Evolutionary conservation across 2,797 vertebrate genomes (phyloP), one percentile per base, ranked within the genome.

Genomic region (Lutjanus argentimaculatus): DNA sequence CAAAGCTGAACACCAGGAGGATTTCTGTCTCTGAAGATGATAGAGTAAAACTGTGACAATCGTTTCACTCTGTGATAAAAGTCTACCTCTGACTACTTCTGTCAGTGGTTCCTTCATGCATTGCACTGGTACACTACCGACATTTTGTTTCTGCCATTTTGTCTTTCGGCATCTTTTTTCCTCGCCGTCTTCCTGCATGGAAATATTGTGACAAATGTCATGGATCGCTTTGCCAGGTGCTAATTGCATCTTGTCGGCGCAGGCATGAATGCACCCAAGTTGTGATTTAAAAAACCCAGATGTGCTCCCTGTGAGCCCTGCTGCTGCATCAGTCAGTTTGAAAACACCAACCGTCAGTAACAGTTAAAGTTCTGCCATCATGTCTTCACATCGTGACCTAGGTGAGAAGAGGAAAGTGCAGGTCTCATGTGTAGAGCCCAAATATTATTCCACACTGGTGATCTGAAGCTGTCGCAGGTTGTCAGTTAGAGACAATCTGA

Each of bases 81-180:
- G 22, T 69, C 64, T 30, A 30, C 51, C 36, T 58, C 58, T 61
- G 30, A 42, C 59, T 51, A 6, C 58, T 51, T 67, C 63, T 61
- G 53, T 58, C 49, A 30, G 21, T n/a, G 15, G 59, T 21, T 67
- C 62, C 61, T 61, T 72, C 15, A 14, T 52, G 25, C 21, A 14
- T 58, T 53, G 64, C 51, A 55, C 30, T 46, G 48, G 8, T 55
- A 19, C 62, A 51, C 21, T 62, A 72, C 57, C 65, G 77, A 59
- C 69, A 68, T 64, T 82, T 72, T 84, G 58, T 82, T 70, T 56
- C 65, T 81, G 67, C 36, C 56, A 40, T 77, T 68, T 74, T 13
- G 53, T 36, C 58, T 43, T 45, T 21, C 1, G 5, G 49, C 57
- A 49, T 58, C 58, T 9, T 67, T 42, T 42, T 59, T 15, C 52